Conservation (phyloP, 1,140 invertebrate species). For the Meteorus sp. region DNA sequence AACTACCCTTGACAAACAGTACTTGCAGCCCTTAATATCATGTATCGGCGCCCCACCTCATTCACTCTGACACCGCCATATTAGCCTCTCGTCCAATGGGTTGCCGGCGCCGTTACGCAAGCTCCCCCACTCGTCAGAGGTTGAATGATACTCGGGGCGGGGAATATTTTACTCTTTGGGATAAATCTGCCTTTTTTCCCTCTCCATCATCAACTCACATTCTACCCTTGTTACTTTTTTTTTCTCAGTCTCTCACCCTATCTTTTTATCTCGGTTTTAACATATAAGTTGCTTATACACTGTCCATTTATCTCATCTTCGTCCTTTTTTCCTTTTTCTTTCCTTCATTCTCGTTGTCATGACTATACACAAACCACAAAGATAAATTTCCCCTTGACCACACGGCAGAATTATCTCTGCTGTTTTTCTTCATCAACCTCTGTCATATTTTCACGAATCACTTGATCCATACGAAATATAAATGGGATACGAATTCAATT, state of each 20-base stretch:
- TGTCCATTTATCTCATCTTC: conserved; percentile 7
- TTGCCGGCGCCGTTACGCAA: conserved; percentile 45
- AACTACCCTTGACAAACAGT: conserved; percentile 48
- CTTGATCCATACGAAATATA: no score
- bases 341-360: background rate
- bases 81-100: conserved; percentile 54
- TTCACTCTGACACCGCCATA: conserved; percentile 55
- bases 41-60: conserved; percentile 44
- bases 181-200: conserved; percentile 47
- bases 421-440: no score
- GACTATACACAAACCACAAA: background rate
- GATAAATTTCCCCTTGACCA: background rate
- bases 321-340: background rate
- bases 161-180: conserved; percentile 54
- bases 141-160: conserved; percentile 58
- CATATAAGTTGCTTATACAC: conserved; percentile 12
- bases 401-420: no score
- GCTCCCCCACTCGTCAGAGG: conserved; percentile 47
- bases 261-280: conserved; percentile 32
- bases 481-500: no score
- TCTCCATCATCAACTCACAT: background rate
- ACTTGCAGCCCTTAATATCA: conserved; percentile 57
- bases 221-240: background rate
- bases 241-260: conserved; percentile 27
- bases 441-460: no score